Conservation (phyloP, 2,888 invertebrate genomes). For the Netelia inedita region DNA sequence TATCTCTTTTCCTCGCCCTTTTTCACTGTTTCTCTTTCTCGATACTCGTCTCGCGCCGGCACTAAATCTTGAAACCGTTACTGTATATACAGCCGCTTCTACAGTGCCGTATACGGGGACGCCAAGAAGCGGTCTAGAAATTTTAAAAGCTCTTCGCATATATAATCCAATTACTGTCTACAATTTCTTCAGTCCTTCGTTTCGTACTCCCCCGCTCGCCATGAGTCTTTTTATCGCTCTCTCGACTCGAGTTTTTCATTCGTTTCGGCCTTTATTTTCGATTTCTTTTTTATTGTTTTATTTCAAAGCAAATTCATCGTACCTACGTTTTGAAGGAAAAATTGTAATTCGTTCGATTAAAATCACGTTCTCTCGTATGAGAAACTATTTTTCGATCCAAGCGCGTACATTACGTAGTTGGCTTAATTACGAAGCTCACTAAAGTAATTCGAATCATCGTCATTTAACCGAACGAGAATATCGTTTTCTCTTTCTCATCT, state of each 20-base stretch:
- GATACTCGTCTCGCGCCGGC: slow-evolving; percentile 44
- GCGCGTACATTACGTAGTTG: no score
- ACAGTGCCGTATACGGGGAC: slow-evolving; percentile 10
- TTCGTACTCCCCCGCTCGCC: slow-evolving; percentile 11
- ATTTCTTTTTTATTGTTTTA: neutral
- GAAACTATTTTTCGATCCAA: no score
- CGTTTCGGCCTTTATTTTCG: neutral
- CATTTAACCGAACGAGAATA: no score
- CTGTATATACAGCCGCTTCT: slow-evolving; percentile 9
- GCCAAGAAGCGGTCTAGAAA: slow-evolving; percentile 32
- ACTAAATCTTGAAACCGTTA: slow-evolving; percentile 24
- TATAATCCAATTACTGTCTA: slow-evolving; percentile 44
- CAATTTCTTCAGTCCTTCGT: slow-evolving; percentile 49
- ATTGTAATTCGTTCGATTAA: no score
- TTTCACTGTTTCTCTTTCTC: slow-evolving; percentile 17
- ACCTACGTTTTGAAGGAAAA: no score
- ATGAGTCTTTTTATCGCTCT: neutral
- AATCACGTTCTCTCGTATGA: no score
- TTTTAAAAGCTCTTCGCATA: slow-evolving; percentile 59
- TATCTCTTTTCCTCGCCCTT: slow-evolving; percentile 26
- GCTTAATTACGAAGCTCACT: no score
- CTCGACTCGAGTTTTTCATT: neutral
- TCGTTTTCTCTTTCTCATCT: no score
- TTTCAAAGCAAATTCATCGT: no score
- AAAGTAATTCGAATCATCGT: no score